Conservation (phyloP, 2,888 invertebrate genomes). For the Biston stratarius region DNA sequence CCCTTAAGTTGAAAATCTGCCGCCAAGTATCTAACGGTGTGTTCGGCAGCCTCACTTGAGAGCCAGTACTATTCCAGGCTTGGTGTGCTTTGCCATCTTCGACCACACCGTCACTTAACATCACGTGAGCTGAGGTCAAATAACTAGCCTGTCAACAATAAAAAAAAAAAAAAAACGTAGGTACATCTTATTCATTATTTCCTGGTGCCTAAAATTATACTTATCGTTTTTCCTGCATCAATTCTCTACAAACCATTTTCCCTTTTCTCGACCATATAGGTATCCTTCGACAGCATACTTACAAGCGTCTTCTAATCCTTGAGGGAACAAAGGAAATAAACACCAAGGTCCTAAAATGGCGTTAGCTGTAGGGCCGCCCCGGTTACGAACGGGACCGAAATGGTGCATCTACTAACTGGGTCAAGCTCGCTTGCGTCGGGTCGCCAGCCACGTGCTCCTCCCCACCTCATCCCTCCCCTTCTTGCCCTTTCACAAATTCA, state of each 20-base stretch:
- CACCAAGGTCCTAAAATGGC: constrained; percentile 52
- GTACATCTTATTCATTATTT: constrained; percentile 8
- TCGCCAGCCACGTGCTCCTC: constrained; percentile 74
- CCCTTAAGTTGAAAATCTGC: no score
- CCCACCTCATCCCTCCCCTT: constrained; percentile 50
- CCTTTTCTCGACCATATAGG: background rate
- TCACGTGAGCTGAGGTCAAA: no score
- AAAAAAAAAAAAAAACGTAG: no score
- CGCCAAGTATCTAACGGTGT: no score
- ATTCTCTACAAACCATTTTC: constrained; percentile 10
- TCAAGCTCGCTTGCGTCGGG: constrained; percentile 80
- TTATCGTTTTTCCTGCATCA: background rate
- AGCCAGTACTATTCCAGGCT: no score
- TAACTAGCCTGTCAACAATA: no score
- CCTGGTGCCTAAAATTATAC: constrained; percentile 1
- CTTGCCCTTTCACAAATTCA: constrained; percentile 43
- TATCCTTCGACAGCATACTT: constrained; percentile 7
- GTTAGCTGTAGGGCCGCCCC: constrained; percentile 68
- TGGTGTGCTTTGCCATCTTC: no score
- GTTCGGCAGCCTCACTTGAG: no score
- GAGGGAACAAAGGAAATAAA: constrained; percentile 53
- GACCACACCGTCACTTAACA: no score
- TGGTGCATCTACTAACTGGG: constrained; percentile 83
- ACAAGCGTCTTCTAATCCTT: constrained; percentile 30
- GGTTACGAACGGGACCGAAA: constrained; percentile 77